Conservation (phyloP, 2,797 vertebrate species). For the Okamejei kenojei region DNA sequence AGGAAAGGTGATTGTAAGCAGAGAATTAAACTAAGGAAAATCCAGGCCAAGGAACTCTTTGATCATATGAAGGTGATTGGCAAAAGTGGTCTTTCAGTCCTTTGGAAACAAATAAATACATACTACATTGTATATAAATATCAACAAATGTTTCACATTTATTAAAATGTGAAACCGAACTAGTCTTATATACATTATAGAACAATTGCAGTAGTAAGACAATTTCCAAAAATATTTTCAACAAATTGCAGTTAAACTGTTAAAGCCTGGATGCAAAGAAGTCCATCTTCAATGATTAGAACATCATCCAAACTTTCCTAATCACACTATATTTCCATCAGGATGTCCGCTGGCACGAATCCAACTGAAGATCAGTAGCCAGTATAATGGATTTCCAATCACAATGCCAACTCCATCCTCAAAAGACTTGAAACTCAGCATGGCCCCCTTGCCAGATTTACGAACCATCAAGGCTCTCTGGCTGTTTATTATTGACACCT, state of each 20-base stretch:
- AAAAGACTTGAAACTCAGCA: too few species aligned
- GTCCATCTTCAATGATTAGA: background rate
- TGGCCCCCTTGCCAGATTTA: too few species aligned
- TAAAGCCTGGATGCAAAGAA: background rate
- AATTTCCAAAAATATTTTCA: background rate
- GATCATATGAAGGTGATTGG: background rate
- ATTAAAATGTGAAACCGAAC: background rate
- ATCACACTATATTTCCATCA: too few species aligned
- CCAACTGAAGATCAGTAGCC: too few species aligned
- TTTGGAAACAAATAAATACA: background rate
- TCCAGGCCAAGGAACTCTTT: background rate
- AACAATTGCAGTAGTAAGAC: background rate
- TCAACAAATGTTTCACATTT: background rate
- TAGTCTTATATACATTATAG: background rate
- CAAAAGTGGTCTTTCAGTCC: background rate
- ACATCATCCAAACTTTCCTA: too few species aligned
- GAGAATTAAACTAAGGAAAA: background rate
- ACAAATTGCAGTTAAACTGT: background rate
- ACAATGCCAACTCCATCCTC: too few species aligned
- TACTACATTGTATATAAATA: background rate
- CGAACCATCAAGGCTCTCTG: too few species aligned
- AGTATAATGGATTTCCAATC: too few species aligned
- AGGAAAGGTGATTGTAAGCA: background rate
- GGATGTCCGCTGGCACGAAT: too few species aligned
- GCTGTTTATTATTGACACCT: too few species aligned